These are phyloP conservation scores for Colostygia pectinataria DNA, from an alignment of 2,888 invertebrate species.

Conservation along the genomic window DNA sequence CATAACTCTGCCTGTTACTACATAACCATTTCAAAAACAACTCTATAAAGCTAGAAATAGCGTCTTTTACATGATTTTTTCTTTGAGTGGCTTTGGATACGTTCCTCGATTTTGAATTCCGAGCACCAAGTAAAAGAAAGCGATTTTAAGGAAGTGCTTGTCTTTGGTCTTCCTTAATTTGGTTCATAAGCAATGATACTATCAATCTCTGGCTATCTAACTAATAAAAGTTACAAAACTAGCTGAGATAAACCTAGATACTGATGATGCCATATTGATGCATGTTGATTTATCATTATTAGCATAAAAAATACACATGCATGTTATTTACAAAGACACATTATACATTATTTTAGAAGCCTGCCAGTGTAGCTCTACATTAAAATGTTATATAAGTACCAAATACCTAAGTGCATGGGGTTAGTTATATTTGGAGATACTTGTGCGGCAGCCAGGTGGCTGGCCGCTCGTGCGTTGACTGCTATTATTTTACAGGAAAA, in stretches of 20 bases:
- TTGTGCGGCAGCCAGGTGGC: slow-evolving; percentile 56
- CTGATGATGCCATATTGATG: background rate
- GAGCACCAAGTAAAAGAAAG: slow-evolving; percentile 73
- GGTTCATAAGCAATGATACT: slow-evolving; percentile 50
- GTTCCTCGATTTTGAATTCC: slow-evolving; percentile 79
- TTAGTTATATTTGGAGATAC: slow-evolving; percentile 60
- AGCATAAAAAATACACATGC: slow-evolving; percentile 5
- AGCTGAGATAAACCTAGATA: background rate
- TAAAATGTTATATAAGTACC: too few relatives aligned
- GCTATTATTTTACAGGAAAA: slow-evolving; percentile 48
- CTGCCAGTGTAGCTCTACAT: too few relatives aligned
- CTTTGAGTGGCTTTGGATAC: slow-evolving; percentile 50
- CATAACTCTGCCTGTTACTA: slow-evolving; percentile 52
- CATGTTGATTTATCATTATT: slow-evolving; percentile 3
- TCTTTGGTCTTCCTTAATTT: slow-evolving; percentile 60
- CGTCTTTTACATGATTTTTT: slow-evolving; percentile 36
- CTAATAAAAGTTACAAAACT: background rate
- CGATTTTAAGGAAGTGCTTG: slow-evolving; percentile 72
- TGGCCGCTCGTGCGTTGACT: slow-evolving; percentile 38
- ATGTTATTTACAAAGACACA: too few relatives aligned
- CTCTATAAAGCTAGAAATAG: slow-evolving; percentile 37
- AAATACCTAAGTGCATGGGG: slow-evolving; percentile 27
- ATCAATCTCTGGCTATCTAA: background rate
- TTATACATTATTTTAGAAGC: too few relatives aligned
- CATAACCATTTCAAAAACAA: slow-evolving; percentile 40